Evolutionary conservation across 2,113 vertebrate species (phyloP), one percentile per base, ranked within the genome.

Genomic region (Chionodraco myersi): DNA sequence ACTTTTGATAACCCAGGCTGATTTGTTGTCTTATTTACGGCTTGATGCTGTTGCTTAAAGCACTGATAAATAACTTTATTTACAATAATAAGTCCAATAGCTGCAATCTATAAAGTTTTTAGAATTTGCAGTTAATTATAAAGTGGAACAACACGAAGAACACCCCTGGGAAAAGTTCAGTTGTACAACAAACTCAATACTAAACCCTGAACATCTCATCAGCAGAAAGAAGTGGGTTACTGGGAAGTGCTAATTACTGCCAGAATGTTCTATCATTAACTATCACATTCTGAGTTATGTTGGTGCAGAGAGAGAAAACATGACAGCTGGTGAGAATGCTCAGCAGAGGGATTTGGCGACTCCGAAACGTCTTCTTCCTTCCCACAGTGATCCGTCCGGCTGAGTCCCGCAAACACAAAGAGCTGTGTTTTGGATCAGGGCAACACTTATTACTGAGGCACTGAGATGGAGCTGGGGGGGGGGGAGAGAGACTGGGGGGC

Each of bases 341-440:
- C 72, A 65, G 71, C 61, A 62, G 52, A 56, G 66, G 64, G 68
- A 72, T 62, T 81, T 84, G 88, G 78, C 63, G 23, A 71, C 80
- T 80, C 10, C 11, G 23, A 30, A 77, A 64, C 59, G 21, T 75
- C 80, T 82, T 83, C 73, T 63, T 88, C 84, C 69, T 86, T 88
- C 76, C 86, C 85, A 75, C 73, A 69, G 82, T 61, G 75, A 69
- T 72, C 68, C 53, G 68, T 87, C 86, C 59, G 78, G 75, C 76
- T 65, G 75, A 82, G 75, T 61, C 75, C 75, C 69, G 64, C 71
- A 67, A 82, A 86, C 85, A 89, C 82, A 88, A 85, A 90, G 72
- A 65, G 30, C 77, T 71, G 79, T 82, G 87, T 90, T 89, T 86
- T 88, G 77, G 87, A 91, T 91, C 86, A 72, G 82, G 60, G 75